Percentiles rank a stretch among this genome's conserved stretches.
These are phyloP conservation scores for Thamnophis sirtalis DNA, from an alignment of 2,113 vertebrate species.

Conservation along the genomic window DNA sequence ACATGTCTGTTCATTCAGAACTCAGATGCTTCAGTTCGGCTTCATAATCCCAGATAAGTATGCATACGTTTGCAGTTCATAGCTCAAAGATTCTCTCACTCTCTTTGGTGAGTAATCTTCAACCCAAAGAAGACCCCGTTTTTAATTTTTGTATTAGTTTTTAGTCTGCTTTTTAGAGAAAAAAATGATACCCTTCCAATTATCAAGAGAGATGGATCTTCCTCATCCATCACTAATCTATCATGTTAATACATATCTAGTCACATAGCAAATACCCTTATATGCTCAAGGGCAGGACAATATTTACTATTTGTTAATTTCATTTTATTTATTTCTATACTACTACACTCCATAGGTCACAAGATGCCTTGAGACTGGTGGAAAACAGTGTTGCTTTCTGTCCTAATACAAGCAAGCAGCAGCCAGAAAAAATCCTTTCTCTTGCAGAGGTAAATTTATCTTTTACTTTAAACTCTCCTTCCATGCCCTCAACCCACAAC, in stretches of 20 bases:
- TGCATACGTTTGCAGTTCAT: not conserved
- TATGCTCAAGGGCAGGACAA: not conserved
- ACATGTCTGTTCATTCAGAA: not conserved
- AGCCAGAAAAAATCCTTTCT: not conserved
- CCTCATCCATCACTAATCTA: not conserved
- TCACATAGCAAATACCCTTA: not conserved
- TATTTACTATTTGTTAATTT: not conserved
- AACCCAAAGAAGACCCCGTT: not conserved
- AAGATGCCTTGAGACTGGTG: not conserved
- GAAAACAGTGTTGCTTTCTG: not conserved
- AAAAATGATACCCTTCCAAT: not conserved
- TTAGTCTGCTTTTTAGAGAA: not conserved
- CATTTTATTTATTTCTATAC: not conserved
- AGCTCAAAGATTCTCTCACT: not conserved
- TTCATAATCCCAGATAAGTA: not conserved
- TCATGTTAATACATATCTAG: not conserved
- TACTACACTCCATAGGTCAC: not conserved
- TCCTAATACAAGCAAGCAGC: not conserved
- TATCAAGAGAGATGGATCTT: not conserved
- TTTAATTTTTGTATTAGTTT: not conserved
- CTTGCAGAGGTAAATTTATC: not conserved
- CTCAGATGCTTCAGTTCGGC: not conserved
- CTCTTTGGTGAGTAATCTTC: not conserved
- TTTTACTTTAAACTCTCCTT: not conserved
- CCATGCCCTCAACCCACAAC: not conserved